Conservation (phyloP, 2,113 vertebrate species). For the zebrafish (Danio rerio) region GRCz12tu NC_133195.1:39513001-39513500, state of each 20-base stretch:
- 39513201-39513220: not conserved
- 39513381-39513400: not conserved
- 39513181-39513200: not conserved
- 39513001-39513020: slow-evolving; percentile 5
- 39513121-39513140: not conserved
- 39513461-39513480: not conserved
- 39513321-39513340: slow-evolving; percentile 28
- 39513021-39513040: not conserved
- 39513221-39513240: not conserved
- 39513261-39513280: slow-evolving; percentile 8
- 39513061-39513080: not conserved
- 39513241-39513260: not conserved
- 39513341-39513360: slow-evolving; percentile 26
- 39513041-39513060: not conserved
- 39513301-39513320: slow-evolving; percentile 28
- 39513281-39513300: not conserved
- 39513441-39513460: not conserved
- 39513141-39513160: not conserved
- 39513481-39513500: slow-evolving; percentile 50
- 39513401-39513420: not conserved
- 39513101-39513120: not conserved
- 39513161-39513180: not conserved
- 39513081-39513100: slow-evolving; percentile 2
- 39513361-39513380: not conserved
- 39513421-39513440: not conserved